Evolutionary conservation across 2,888 invertebrate species (phyloP).

Genomic region (Patella ulyssiponensis): DNA sequence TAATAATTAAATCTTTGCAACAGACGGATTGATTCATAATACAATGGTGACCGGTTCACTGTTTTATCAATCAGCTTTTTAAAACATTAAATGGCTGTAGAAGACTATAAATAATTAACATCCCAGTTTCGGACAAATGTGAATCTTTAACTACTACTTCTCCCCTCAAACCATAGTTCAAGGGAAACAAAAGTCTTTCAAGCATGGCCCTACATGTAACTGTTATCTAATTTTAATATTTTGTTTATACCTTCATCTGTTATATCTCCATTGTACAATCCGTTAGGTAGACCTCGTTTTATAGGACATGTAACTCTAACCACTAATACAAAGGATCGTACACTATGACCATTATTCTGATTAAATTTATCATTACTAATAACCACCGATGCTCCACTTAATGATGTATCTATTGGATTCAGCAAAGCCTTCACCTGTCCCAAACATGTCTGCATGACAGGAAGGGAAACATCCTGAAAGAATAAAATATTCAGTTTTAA

Average conservation of each 20-base stretch:
- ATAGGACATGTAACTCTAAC: constrained; percentile 77
- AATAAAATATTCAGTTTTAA: constrained; percentile 1
- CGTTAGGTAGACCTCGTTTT: constrained; percentile 47
- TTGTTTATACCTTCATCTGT: constrained; percentile 47
- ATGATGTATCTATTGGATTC: constrained; percentile 57
- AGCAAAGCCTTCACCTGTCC: constrained; percentile 67
- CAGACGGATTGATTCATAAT: too few relatives aligned
- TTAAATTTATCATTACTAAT: constrained; percentile 80
- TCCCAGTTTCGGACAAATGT: too few relatives aligned
- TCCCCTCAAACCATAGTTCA: too few relatives aligned
- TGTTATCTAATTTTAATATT: too few relatives aligned
- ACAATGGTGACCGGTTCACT: too few relatives aligned
- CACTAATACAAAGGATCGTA: constrained; percentile 86
- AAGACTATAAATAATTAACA: too few relatives aligned
- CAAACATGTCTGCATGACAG: constrained; percentile 59
- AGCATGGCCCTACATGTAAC: too few relatives aligned
- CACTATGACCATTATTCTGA: constrained; percentile 83
- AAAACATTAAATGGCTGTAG: too few relatives aligned
- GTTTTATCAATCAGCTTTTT: too few relatives aligned
- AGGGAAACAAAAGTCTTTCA: too few relatives aligned
- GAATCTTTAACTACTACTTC: too few relatives aligned
- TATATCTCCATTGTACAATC: constrained; percentile 61
- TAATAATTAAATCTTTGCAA: too few relatives aligned
- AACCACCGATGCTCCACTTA: constrained; percentile 28
- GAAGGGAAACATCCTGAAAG: constrained; percentile 55